Conservation (phyloP, 1,140 invertebrate species). For the Dryas iulia region DNA sequence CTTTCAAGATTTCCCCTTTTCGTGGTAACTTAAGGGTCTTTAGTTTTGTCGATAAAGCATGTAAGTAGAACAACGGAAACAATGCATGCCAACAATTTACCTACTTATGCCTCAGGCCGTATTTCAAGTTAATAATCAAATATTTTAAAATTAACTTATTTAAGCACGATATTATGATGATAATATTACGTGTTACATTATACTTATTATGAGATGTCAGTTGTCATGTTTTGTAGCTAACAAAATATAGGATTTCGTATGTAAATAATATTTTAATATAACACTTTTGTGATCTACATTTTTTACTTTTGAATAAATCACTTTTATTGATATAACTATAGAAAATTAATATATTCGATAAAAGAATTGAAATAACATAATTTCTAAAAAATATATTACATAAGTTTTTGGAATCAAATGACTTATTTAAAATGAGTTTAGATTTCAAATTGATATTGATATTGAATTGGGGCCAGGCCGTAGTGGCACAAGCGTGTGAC, state of each 20-base stretch:
- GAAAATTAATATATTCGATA: too few relatives aligned
- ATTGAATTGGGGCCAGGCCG: too few relatives aligned
- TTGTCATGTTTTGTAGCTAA: not conserved
- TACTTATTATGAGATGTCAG: not conserved
- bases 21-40: constrained; percentile 54
- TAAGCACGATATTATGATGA: not conserved
- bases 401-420: too few relatives aligned
- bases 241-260: not conserved
- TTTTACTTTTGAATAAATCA: not conserved
- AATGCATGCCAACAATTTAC: constrained; percentile 27
- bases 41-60: constrained; percentile 71
- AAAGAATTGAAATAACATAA: too few relatives aligned
- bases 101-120: constrained; percentile 12
- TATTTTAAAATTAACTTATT: not conserved
- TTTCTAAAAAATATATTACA: too few relatives aligned
- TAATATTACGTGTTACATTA: not conserved
- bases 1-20: constrained; percentile 52
- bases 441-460: too few relatives aligned
- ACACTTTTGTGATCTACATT: not conserved
- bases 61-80: constrained; percentile 36
- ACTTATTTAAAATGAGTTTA: too few relatives aligned
- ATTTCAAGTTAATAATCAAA: not conserved
- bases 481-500: too few relatives aligned
- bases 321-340: not conserved
- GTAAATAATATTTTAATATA: not conserved